Base-by-base conservation (phyloP, 2,113 vertebrate species). In the Neofelis nebulosa region DNA sequence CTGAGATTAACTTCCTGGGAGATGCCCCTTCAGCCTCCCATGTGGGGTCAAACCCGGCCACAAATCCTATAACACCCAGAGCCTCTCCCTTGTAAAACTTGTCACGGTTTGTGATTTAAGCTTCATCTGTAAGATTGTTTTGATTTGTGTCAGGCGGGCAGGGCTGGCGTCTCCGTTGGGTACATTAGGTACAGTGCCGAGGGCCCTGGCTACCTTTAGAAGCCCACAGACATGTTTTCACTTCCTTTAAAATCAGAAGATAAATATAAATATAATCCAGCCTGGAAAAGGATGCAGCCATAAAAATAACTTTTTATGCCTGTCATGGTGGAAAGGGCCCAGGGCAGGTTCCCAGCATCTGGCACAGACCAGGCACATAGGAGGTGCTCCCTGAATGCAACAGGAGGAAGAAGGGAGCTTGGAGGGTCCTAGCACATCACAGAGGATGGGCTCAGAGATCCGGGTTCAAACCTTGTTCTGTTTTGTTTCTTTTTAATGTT, bases 111-210 rank as follows among this genome's bases (percentile, higher is more conserved):
- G 18, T 48, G 4, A 48, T 9, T 61, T 57, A 23, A 83, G 33
- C 31, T 31, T 61, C 68, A 4, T 38, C 2, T 23, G n/a, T n/a
- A 23, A 41, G 31, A 74, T 55, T 38, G 55, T 31, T 86, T 55
- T 52, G n/a, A 16, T 15, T 31, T 29, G 38, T 61, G 18, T 29
- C 18, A 0, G 36, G 74, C 19, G 5, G 4, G 29, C 25, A 65
- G 52, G 15, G 10, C 33, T 36, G 15, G 38, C 5, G 2, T 82
- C 76, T 82, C 68, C 74, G 74, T 33, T 25, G 15, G 63, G 15
- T 3, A 13, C 38, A 21, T 14, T 41, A 63, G 38, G 33, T 4
- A 2, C 7, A 0, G 29, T 7, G 11, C 68, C 19, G 10, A 8
- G 21, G 66, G 13, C 61, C 38, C 2, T 5, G 12, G 8, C 87